These are phyloP conservation scores for Tetropium fuscum DNA, from an alignment of 2,888 invertebrate genomes.

Conservation along the genomic window DNA sequence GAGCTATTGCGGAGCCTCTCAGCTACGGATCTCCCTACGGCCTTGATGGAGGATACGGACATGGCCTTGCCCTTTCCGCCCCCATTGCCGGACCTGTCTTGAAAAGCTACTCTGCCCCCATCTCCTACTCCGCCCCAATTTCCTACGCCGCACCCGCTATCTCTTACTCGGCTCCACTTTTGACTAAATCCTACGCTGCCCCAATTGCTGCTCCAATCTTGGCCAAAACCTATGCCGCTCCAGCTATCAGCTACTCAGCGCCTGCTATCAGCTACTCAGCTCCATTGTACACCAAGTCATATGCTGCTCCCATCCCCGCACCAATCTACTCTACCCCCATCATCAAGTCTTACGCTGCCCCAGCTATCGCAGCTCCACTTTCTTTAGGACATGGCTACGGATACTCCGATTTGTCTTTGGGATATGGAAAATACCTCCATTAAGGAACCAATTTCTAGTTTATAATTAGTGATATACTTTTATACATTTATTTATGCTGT, in stretches of 20 bases:
- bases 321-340: conserved; percentile 31
- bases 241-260: neutral
- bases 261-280: conserved; percentile 21
- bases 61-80: conserved; percentile 21
- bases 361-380: conserved; percentile 28
- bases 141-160: conserved; percentile 39
- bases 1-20: conserved; percentile 7
- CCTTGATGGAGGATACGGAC: conserved; percentile 19
- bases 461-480: too few species aligned
- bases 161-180: conserved; percentile 35
- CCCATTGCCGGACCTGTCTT: conserved; percentile 33
- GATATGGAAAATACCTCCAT: conserved; percentile 40
- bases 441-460: too few species aligned
- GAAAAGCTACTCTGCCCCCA: conserved; percentile 33
- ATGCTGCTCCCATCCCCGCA: conserved; percentile 40
- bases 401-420: conserved; percentile 31
- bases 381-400: conserved; percentile 26
- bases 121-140: conserved; percentile 39
- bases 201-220: conserved; percentile 18
- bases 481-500: too few species aligned
- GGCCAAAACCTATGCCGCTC: conserved; percentile 17
- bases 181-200: conserved; percentile 37
- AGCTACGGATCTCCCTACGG: conserved; percentile 30
- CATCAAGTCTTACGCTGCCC: conserved; percentile 7
- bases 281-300: conserved; percentile 27